phyloP scores from a whole-genome alignment of 1,140 invertebrate genomes.

The Homarus americanus region DNA sequence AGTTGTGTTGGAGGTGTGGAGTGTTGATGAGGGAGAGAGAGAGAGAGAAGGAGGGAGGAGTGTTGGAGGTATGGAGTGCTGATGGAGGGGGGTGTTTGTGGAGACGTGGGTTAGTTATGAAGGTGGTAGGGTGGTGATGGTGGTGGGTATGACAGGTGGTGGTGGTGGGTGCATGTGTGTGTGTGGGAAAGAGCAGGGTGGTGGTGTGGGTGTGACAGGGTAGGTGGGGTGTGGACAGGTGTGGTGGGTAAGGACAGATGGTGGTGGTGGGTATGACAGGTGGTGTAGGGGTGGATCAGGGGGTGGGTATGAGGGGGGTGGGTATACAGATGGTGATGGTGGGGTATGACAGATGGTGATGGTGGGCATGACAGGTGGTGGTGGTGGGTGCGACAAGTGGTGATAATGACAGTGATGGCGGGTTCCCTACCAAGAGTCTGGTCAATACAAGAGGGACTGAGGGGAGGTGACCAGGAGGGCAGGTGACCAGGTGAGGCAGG shows the following conservation, averaged over 20 bases:
- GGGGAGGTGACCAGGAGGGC: not conserved
- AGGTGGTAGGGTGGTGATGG: not conserved
- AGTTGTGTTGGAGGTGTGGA: not conserved
- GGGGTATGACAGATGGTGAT: not conserved
- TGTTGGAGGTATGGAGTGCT: too few species aligned
- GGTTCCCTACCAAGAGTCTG: too few species aligned
- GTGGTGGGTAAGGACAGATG: not conserved
- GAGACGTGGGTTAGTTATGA: too few species aligned
- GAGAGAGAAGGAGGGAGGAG: not conserved
- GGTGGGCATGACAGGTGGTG: not conserved
- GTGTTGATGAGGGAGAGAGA: not conserved
- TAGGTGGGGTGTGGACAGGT: too few species aligned
- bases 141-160: too few species aligned
- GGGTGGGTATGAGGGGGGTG: not conserved
- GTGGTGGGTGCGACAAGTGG: not conserved
- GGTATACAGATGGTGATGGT: not conserved
- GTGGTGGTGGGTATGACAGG: not conserved
- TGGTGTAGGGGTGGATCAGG: not conserved
- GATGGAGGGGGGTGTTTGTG: too few species aligned
- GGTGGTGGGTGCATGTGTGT: not conserved
- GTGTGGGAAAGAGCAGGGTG: not conserved
- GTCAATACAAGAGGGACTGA: slow-evolving; percentile 10
- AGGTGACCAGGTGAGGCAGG: not conserved
- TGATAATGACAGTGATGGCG: not conserved
- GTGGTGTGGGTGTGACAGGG: not conserved